These are phyloP conservation scores for Temnopleurus reevesii DNA, from an alignment of 53 echinoderm and acorn worm species.

Conservation along the genomic window DNA sequence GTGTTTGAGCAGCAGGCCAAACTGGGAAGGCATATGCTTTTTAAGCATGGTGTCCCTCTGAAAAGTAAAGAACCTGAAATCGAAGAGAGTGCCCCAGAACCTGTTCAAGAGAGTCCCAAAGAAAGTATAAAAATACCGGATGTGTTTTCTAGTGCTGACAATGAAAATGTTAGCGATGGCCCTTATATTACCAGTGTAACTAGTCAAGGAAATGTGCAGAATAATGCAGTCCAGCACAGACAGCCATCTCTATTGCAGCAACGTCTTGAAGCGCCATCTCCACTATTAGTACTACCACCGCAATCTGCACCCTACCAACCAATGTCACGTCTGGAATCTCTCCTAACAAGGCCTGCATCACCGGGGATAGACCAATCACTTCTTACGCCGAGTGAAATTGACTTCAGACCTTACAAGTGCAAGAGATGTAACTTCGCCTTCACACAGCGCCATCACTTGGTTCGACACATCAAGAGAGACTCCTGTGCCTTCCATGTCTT, in stretches of 20 bases:
- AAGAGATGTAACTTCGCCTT: slow-evolving; percentile 46
- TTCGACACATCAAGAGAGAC: slow-evolving; percentile 45
- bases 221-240: neutral
- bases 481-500: slow-evolving; percentile 54
- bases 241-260: slow-evolving; percentile 15
- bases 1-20: slow-evolving; percentile 43
- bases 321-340: slow-evolving; percentile 3
- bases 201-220: slow-evolving; percentile 19
- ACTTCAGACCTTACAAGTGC: slow-evolving; percentile 36
- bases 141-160: neutral
- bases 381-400: neutral
- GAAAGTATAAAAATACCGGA: neutral
- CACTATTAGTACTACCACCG: neutral
- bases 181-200: slow-evolving; percentile 20
- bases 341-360: neutral
- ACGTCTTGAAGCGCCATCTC: neutral
- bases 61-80: neutral
- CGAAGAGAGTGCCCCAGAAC: neutral
- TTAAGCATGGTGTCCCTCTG: slow-evolving; percentile 38
- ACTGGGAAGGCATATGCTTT: slow-evolving; percentile 36
- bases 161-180: neutral
- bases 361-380: neutral
- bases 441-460: slow-evolving; percentile 34
- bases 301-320: neutral
- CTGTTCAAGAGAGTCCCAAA: neutral